phyloP scores from a whole-genome alignment of 2,888 invertebrate genomes.

The Coenonympha glycerion region DNA sequence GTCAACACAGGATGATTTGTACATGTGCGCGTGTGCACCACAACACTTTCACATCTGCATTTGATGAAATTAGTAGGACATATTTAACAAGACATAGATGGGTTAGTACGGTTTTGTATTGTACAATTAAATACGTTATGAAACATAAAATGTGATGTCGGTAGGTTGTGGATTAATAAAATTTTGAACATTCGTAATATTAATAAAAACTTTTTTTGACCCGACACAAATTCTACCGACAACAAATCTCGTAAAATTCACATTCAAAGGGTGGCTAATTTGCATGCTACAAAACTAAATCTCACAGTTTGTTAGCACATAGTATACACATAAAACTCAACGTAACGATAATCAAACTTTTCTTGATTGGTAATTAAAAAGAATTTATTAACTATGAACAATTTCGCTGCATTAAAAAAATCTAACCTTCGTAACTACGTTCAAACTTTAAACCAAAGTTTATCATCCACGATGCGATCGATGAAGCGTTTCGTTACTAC shows the following conservation, averaged over 20 bases:
- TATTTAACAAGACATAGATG: not conserved
- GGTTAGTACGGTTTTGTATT: not conserved
- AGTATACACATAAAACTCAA: not conserved
- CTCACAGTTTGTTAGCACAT: not conserved
- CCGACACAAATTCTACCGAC: not conserved
- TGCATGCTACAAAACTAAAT: not conserved
- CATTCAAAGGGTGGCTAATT: not conserved
- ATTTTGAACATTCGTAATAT: too few relatives aligned
- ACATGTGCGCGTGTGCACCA: constrained; percentile 37
- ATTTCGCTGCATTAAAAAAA: too few relatives aligned
- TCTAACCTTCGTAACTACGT: too few relatives aligned
- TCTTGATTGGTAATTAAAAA: too few relatives aligned
- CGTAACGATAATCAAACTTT: too few relatives aligned
- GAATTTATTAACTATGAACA: too few relatives aligned
- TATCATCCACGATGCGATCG: too few relatives aligned
- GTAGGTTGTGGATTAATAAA: not conserved
- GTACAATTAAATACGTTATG: not conserved
- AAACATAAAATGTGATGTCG: not conserved
- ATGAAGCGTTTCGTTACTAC: too few relatives aligned
- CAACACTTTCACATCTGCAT: constrained; percentile 27
- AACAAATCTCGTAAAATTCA: not conserved
- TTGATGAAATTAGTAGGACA: constrained; percentile 1
- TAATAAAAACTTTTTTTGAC: too few relatives aligned
- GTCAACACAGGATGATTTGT: constrained; percentile 55
- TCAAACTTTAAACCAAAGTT: too few relatives aligned